A percentile compares a stretch with the other conserved stretches of the same genome.
phyloP scores from a whole-genome alignment of 2,797 vertebrate genomes.

The Leucoraja ocellata region DNA sequence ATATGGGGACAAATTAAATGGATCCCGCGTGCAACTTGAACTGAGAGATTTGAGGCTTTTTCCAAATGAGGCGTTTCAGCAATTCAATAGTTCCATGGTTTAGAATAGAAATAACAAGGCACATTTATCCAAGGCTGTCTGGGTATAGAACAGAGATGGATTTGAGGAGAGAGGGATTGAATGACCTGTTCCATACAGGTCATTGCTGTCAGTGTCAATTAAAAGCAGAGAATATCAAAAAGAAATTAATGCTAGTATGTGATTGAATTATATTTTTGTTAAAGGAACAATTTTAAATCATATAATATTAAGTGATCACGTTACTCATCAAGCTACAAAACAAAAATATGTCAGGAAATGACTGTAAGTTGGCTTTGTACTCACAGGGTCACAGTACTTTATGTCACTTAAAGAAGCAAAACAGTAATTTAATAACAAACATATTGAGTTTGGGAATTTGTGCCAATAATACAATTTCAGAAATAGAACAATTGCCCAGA shows the following conservation, averaged over 20 bases:
- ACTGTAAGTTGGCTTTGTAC: background rate
- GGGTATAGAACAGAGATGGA: too few species aligned
- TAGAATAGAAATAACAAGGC: background rate
- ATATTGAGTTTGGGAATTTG: background rate
- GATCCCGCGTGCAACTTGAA: background rate
- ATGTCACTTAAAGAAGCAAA: slow-evolving; percentile 21
- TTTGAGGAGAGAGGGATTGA: background rate
- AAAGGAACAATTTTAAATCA: slow-evolving; percentile 1
- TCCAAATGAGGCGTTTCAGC: background rate
- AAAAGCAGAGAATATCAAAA: too few species aligned
- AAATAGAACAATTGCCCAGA: background rate
- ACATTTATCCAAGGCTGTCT: background rate
- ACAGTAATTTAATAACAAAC: slow-evolving; percentile 9
- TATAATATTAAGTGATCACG: background rate
- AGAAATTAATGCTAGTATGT: background rate
- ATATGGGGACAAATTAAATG: background rate
- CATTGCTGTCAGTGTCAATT: background rate
- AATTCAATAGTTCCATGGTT: background rate
- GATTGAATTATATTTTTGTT: background rate
- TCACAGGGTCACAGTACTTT: background rate
- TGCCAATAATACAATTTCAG: background rate
- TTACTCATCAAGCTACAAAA: background rate
- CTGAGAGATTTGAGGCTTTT: background rate
- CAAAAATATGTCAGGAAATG: background rate
- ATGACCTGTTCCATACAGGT: background rate